Evolutionary conservation across 1,140 invertebrate species (phyloP).

Genomic region (Psix sp.): DNA sequence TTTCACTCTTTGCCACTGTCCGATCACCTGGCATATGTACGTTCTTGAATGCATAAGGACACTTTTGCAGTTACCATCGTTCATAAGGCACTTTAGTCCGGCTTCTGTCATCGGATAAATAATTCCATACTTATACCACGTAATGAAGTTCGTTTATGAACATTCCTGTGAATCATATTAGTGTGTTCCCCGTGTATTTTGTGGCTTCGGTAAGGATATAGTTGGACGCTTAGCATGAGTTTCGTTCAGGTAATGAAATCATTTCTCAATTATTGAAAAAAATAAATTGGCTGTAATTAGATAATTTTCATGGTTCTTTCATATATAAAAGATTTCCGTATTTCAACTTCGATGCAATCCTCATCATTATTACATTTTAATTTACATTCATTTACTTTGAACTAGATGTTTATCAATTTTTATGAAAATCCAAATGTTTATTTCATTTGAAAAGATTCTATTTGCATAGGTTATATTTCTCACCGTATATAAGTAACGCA

Average conservation of each 20-base stretch:
- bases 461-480: too few relatives aligned
- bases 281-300: too few relatives aligned
- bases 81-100: constrained; percentile 28
- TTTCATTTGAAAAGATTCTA: too few relatives aligned
- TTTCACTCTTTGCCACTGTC: constrained; percentile 67
- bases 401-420: too few relatives aligned
- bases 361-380: too few relatives aligned
- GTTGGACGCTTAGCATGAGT: constrained; percentile 2
- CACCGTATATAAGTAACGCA: too few relatives aligned
- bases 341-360: too few relatives aligned
- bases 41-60: constrained; percentile 51
- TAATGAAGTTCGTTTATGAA: constrained; percentile 18
- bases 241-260: constrained; percentile 18
- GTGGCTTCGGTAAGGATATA: neutral
- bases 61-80: constrained; percentile 41
- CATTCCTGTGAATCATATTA: constrained; percentile 6
- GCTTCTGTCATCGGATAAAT: constrained; percentile 10
- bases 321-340: too few relatives aligned
- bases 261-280: too few relatives aligned
- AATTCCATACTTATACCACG: neutral
- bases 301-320: too few relatives aligned
- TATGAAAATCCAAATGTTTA: too few relatives aligned
- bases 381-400: too few relatives aligned
- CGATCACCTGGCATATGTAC: constrained; percentile 58
- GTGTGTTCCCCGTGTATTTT: neutral